Conservation (phyloP, 30 jellyfish, hydroid and myxozoan genomes). For the Cassiopea xamachana region DNA sequence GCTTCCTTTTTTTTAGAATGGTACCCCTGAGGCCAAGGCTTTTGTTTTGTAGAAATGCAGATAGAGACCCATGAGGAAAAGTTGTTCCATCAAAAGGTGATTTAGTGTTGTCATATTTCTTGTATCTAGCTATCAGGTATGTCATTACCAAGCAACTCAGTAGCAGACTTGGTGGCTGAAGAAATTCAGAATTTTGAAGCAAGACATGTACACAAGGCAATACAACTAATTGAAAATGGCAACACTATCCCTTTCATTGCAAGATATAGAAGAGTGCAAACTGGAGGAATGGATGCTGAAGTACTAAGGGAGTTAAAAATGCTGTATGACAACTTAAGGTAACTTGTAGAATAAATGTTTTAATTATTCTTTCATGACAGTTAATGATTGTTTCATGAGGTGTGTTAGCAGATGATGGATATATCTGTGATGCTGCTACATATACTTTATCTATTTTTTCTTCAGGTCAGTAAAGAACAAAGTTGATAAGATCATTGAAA, state of each 20-base stretch:
- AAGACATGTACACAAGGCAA: conserved; percentile 30
- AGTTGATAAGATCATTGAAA: conserved; percentile 53
- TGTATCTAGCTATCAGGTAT: neutral
- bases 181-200: conserved; percentile 17
- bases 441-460: neutral
- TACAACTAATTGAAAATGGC: conserved; percentile 59
- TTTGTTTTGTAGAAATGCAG: no score
- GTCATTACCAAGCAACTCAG: neutral
- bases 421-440: no score
- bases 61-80: no score
- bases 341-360: neutral
- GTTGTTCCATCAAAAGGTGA: no score
- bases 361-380: neutral
- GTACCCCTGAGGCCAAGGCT: no score
- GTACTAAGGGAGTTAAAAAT: conserved; percentile 50
- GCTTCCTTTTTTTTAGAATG: no score
- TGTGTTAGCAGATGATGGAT: no score
- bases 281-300: conserved; percentile 89
- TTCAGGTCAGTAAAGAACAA: conserved; percentile 60
- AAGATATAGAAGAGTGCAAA: conserved; percentile 77
- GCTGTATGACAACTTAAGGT: conserved; percentile 65
- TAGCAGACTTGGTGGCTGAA: conserved; percentile 34
- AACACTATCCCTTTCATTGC: conserved; percentile 86
- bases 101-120: neutral
- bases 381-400: neutral